These are phyloP conservation scores for Oreamnos americanus DNA, from an alignment of 2,113 vertebrate genomes.

Conservation along the genomic window DNA sequence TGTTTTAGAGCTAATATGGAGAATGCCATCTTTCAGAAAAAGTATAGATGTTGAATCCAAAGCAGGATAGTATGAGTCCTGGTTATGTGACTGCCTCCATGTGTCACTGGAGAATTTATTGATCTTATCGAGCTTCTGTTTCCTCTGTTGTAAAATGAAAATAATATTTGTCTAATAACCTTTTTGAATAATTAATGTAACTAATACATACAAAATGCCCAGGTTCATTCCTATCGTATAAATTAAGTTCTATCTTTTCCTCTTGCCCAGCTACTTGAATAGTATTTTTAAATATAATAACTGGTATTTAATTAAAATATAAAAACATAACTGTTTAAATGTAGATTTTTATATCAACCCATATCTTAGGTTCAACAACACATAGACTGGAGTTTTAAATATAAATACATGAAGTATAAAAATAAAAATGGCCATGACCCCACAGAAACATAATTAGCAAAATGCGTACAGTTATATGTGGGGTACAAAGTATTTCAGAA, in stretches of 20 bases:
- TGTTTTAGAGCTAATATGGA: not conserved
- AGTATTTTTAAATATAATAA: not conserved
- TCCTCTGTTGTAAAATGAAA: not conserved
- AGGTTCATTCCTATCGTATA: not conserved
- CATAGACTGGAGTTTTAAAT: not conserved
- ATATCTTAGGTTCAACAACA: not conserved
- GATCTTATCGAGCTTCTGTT: not conserved
- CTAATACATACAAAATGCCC: not conserved
- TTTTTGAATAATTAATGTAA: not conserved
- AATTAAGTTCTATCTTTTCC: not conserved
- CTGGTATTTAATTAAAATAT: not conserved
- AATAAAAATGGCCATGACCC: not conserved
- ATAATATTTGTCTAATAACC: not conserved
- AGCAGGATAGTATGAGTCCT: not conserved
- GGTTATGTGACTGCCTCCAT: accelerated
- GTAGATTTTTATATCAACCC: not conserved
- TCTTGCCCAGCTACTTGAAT: not conserved
- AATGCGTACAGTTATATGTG: not conserved
- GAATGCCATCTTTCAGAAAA: not conserved
- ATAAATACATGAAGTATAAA: not conserved
- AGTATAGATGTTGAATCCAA: not conserved
- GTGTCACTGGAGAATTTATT: not conserved
- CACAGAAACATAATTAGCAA: not conserved
- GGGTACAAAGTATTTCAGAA: not conserved
- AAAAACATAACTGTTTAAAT: not conserved